Conservation (phyloP, 1,140 invertebrate species). For the Cheumatopsyche charites region DNA sequence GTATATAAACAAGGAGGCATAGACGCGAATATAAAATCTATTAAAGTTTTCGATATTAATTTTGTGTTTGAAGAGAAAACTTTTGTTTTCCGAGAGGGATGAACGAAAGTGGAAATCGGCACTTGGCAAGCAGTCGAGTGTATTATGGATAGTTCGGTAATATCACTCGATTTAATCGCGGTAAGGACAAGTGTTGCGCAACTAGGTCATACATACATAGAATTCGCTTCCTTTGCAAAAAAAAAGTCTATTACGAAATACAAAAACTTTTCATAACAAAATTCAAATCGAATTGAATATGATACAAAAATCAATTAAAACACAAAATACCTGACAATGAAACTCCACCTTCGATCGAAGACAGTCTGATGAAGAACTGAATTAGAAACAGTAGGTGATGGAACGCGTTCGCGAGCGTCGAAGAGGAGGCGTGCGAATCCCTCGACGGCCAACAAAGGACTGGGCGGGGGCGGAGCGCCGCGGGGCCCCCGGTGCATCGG, state of each 20-base stretch:
- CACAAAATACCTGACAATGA: too few species aligned
- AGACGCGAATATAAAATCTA: too few species aligned
- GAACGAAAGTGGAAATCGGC: neutral
- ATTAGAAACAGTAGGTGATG: neutral
- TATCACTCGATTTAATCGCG: constrained; percentile 8
- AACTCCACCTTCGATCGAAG: too few species aligned
- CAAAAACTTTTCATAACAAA: too few species aligned
- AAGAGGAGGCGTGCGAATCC: neutral
- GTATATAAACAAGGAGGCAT: neutral
- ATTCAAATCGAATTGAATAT: too few species aligned
- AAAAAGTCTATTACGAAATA: too few species aligned
- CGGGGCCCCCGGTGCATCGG: constrained; percentile 1
- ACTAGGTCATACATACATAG: constrained; percentile 11
- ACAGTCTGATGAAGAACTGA: neutral
- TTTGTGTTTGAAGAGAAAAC: neutral
- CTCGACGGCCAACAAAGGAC: constrained; percentile 3
- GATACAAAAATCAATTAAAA: too few species aligned
- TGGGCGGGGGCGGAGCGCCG: constrained; percentile 2
- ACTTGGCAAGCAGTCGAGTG: neutral
- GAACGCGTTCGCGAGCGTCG: neutral
- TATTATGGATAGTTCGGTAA: neutral
- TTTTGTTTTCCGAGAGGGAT: neutral
- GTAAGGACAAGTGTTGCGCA: neutral
- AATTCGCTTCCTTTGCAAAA: constrained; percentile 8
- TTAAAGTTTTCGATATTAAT: too few species aligned